Conservation (phyloP, 2,113 vertebrate genomes). For the Aegotheles bennettii region DNA sequence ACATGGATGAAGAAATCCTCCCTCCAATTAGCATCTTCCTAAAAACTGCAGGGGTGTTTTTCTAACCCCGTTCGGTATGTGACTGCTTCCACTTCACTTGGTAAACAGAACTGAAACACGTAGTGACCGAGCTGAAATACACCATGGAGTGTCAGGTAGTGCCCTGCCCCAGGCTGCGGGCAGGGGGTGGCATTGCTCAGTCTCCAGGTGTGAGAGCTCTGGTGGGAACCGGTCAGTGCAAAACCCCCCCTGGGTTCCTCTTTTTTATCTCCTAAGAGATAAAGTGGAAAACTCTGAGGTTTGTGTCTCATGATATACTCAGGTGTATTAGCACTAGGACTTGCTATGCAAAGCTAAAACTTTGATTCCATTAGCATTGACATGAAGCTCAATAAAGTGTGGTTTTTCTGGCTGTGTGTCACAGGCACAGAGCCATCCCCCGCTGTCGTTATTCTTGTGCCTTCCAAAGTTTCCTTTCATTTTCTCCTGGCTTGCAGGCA, state of each 20-base stretch:
- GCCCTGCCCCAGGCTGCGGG: neutral
- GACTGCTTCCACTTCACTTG: neutral
- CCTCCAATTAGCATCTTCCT: neutral
- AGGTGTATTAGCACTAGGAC: neutral
- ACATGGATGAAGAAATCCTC: neutral
- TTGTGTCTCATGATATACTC: neutral
- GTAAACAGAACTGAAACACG: neutral
- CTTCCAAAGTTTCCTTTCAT: neutral
- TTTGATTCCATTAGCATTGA: neutral
- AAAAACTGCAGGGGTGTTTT: neutral
- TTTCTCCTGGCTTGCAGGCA: neutral
- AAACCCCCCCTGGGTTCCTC: too few species aligned
- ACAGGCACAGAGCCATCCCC: rapidly evolving
- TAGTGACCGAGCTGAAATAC: neutral
- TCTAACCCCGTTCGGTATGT: neutral
- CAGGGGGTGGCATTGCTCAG: rapidly evolving
- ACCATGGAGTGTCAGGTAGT: rapidly evolving
- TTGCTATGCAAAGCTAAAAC: rapidly evolving
- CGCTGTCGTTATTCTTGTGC: neutral
- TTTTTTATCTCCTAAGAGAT: neutral
- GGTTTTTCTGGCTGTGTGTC: neutral
- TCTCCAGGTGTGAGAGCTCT: rapidly evolving
- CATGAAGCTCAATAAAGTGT: neutral
- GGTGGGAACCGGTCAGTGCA: too few species aligned
- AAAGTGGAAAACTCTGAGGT: neutral